A percentile compares a stretch with the other conserved stretches of the same genome.
Evolutionary conservation across 2,888 invertebrate species (phyloP).

Genomic region (Acrocera orbiculus): DNA sequence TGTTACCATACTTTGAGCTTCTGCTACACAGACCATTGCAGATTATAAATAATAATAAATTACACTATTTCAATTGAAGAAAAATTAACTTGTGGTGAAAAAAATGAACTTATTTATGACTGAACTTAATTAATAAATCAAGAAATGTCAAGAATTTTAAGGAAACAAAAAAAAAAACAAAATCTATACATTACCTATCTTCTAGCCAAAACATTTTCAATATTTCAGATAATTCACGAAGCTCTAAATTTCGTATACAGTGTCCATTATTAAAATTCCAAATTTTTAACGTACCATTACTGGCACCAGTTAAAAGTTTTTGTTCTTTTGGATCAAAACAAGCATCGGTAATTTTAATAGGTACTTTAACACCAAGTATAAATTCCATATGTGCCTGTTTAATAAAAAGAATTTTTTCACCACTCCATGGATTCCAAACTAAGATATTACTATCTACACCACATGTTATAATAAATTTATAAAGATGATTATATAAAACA

Average conservation of each 20-base stretch:
- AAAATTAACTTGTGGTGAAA: too few species aligned
- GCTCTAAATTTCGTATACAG: conserved; percentile 49
- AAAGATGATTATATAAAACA: conserved; percentile 58
- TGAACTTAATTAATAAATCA: too few species aligned
- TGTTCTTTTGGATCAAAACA: conserved; percentile 58
- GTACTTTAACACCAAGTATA: conserved; percentile 44
- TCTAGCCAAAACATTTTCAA: conserved; percentile 41
- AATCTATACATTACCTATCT: conserved; percentile 30
- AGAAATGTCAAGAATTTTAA: background rate
- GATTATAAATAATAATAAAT: too few species aligned
- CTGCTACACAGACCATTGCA: too few species aligned
- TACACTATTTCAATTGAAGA: too few species aligned
- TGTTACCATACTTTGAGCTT: too few species aligned
- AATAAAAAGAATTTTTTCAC: conserved; percentile 48
- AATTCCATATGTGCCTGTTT: conserved; percentile 50
- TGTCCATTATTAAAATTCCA: conserved; percentile 75
- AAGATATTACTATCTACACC: conserved; percentile 66
- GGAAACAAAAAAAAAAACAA: background rate
- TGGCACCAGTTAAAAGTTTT: conserved; percentile 58
- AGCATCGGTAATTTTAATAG: conserved; percentile 58
- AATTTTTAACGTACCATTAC: conserved; percentile 55
- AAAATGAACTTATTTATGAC: background rate
- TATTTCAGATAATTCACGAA: conserved; percentile 41
- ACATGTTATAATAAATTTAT: conserved; percentile 55
- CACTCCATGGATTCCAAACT: conserved; percentile 59